Evolutionary conservation across 2,888 invertebrate genomes (phyloP), one percentile per base, ranked within the genome.

Genomic region (Tinea pellionella): DNA sequence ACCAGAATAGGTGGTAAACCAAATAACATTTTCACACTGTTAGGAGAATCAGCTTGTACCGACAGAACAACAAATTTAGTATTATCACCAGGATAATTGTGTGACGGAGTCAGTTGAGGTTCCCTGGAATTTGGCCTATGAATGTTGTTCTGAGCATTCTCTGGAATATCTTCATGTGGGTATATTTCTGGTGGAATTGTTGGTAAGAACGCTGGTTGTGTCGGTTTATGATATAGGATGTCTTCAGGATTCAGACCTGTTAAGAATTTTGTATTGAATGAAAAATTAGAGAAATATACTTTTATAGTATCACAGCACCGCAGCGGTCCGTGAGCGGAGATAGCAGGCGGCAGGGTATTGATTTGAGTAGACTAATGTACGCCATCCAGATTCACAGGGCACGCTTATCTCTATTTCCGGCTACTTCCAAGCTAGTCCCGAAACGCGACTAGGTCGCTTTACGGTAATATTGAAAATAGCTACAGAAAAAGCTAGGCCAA

Each of bases 1-100:
- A 96, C 95, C 65, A 95, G 90, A 1, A 95, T 89, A 16, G 91
- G 88, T 0, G 96, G 96, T 9, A 96, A 92, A 2, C 93, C 93
- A 73, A 96, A 96, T 11, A 94, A 90, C 71, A 96, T 89, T 64
- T 94, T 92, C 8, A 96, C 92, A 30, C 94, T 93, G 16, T 92
- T 91, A 0, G 94, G 91, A 65, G 95, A 93, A 61, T 96, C 89
- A 1, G 95, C 91, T 74, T 94, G 92, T 64, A 96, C 72, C 0
- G 90, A 89, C 42, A 90, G 79, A 0, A 91, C 89, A 37, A 88
- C 77, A 60, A 91, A 72, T 61, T 87, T 88, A 66, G 75, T 86
- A 64, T 76, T 88, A 65, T 78, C 73, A 62, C 84, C 84, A 65
- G 12, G 29, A 15, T 8, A 30, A 13, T 11, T 30, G 16, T 68